Conservation (phyloP, 2,888 invertebrate genomes). For the Xestia rhomboidea region DNA sequence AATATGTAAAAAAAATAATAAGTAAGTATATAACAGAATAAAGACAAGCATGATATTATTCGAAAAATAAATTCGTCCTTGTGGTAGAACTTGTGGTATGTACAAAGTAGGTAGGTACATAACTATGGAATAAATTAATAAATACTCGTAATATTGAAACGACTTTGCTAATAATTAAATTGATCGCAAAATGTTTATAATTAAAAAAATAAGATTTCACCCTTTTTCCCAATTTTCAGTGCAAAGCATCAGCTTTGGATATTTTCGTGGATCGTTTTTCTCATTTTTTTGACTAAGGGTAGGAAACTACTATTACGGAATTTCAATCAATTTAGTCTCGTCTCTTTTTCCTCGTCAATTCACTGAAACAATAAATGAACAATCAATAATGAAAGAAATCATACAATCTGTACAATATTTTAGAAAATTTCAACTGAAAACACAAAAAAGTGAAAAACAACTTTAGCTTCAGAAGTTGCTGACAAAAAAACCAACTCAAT, state of each 20-base stretch:
- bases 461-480: too few relatives aligned
- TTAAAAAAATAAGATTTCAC: not conserved
- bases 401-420: not conserved
- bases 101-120: slow-evolving; percentile 15
- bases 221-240: not conserved
- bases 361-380: not conserved
- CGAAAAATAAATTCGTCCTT: slow-evolving; percentile 4
- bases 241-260: too few relatives aligned
- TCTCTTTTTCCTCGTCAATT: not conserved
- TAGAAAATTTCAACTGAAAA: not conserved
- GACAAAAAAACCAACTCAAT: too few relatives aligned
- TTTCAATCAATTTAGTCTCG: not conserved
- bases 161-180: not conserved
- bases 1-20: not conserved
- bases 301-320: not conserved
- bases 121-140: not conserved
- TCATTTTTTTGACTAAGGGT: not conserved
- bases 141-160: not conserved
- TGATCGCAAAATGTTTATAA: not conserved
- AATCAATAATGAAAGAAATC: not conserved
- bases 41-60: not conserved
- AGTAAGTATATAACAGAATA: not conserved
- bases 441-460: too few relatives aligned
- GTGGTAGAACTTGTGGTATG: not conserved
- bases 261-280: not conserved